phyloP scores from a whole-genome alignment of 2,888 invertebrate genomes.

The Automeris io region DNA sequence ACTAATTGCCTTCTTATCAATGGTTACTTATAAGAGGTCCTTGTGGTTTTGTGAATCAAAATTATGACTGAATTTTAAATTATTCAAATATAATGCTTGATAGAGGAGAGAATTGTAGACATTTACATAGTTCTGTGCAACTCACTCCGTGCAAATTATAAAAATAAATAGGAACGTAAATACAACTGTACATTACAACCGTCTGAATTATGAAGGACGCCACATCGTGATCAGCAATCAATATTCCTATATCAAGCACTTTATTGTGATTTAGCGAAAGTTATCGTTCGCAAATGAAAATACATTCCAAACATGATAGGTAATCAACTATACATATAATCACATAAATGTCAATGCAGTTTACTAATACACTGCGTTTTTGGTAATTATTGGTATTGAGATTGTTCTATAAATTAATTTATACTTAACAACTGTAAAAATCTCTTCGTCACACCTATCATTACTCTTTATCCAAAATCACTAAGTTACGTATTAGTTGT shows the following conservation, averaged over 20 bases:
- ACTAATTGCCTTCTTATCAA: constrained; percentile 77
- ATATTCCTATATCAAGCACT: constrained; percentile 40
- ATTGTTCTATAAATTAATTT: constrained; percentile 77
- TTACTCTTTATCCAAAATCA: constrained; percentile 72
- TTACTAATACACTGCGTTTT: constrained; percentile 72
- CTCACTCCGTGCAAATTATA: neutral
- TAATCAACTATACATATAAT: constrained; percentile 49
- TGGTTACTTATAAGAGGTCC: constrained; percentile 78
- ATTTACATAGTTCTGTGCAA: constrained; percentile 27
- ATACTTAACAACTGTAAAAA: constrained; percentile 77
- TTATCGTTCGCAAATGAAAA: constrained; percentile 31
- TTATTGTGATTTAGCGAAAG: constrained; percentile 29
- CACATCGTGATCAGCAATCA: constrained; percentile 13
- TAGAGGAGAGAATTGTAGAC: constrained; percentile 2
- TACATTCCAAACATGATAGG: constrained; percentile 8
- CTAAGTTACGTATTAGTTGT: constrained; percentile 74
- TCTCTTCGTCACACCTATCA: constrained; percentile 74
- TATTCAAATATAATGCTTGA: constrained; percentile 43
- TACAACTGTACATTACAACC: neutral
- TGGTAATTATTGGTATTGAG: constrained; percentile 78
- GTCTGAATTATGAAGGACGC: neutral
- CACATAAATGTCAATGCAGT: constrained; percentile 66
- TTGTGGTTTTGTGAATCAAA: constrained; percentile 74
- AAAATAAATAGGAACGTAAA: constrained; percentile 3
- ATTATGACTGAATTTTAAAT: constrained; percentile 34